phyloP scores from a whole-genome alignment of 2,797 vertebrate species.

The Emys orbicularis region DNA sequence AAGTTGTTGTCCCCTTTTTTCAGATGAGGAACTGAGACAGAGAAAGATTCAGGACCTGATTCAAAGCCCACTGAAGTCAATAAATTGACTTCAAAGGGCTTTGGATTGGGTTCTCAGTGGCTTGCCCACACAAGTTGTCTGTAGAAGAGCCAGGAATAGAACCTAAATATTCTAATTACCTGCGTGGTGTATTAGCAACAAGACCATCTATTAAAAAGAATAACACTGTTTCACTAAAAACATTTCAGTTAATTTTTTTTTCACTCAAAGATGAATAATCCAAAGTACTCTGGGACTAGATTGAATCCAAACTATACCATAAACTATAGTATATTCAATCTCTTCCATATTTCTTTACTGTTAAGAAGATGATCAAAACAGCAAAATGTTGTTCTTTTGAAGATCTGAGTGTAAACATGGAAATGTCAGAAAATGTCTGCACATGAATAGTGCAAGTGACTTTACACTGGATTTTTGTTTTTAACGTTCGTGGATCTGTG shows the following conservation, averaged over 20 bases:
- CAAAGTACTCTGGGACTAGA: background rate
- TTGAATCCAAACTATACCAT: background rate
- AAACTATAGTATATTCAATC: background rate
- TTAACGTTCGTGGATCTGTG: background rate
- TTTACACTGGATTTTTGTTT: background rate
- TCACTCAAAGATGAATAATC: background rate
- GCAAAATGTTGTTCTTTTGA: background rate
- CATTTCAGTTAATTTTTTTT: background rate
- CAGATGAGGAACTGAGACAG: accelerated
- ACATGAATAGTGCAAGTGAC: background rate
- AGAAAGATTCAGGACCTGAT: background rate
- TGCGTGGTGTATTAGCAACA: background rate
- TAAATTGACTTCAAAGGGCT: accelerated
- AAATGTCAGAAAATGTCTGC: background rate
- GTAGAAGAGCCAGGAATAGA: background rate
- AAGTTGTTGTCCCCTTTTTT: background rate
- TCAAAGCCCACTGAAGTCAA: background rate
- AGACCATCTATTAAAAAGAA: background rate
- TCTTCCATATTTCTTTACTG: background rate
- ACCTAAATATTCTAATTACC: background rate
- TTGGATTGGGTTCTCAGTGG: background rate
- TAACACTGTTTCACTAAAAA: background rate
- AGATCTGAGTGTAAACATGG: background rate
- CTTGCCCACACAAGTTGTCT: background rate
- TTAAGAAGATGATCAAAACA: background rate